phyloP scores from a whole-genome alignment of 2,113 vertebrate species.

The Equus przewalskii region DNA sequence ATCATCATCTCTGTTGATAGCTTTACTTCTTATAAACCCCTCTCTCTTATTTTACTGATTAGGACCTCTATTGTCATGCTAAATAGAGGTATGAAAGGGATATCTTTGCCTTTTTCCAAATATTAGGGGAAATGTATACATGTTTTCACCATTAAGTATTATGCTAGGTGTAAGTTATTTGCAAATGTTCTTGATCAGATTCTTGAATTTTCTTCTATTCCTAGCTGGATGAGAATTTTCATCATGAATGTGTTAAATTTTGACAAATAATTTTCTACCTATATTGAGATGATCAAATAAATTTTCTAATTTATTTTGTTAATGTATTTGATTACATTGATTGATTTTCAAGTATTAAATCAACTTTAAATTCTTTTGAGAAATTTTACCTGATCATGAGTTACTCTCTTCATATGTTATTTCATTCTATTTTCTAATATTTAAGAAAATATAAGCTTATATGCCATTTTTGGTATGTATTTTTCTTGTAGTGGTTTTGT shows the following conservation, averaged over 20 bases:
- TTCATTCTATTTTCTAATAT: neutral
- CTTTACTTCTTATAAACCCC: neutral
- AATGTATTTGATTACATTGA: neutral
- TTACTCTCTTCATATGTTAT: neutral
- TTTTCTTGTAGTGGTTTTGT: neutral
- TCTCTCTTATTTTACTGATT: neutral
- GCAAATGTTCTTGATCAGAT: neutral
- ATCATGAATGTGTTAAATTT: neutral
- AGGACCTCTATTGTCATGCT: neutral
- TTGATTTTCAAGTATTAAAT: neutral
- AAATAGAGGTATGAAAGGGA: neutral
- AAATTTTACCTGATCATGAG: neutral
- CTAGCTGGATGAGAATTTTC: neutral
- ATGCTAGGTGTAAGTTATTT: neutral
- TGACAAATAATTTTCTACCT: neutral
- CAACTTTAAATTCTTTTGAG: neutral
- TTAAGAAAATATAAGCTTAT: neutral
- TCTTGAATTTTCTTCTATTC: neutral
- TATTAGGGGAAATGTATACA: neutral
- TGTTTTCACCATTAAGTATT: neutral
- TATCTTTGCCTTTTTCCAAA: neutral
- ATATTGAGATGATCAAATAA: neutral
- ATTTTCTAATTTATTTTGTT: neutral
- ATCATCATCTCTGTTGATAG: neutral
- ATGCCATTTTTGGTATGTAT: neutral